A percentile compares a stretch with the other conserved stretches of the same genome.
These are phyloP conservation scores for Lathronympha strigana DNA, from an alignment of 2,888 invertebrate species.

Conservation along the genomic window DNA sequence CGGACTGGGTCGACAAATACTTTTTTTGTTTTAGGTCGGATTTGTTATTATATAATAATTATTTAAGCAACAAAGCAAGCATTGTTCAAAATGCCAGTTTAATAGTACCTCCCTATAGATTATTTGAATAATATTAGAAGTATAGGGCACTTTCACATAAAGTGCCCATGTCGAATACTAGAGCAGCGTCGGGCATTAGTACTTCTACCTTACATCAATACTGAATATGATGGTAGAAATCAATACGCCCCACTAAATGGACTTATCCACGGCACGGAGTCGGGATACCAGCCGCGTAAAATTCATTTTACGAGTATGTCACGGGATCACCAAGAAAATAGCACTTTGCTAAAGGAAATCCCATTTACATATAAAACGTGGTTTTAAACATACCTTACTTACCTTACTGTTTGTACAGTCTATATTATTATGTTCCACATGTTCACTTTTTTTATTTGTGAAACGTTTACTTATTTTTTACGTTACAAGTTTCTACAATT, in stretches of 20 bases:
- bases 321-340: conserved; percentile 64
- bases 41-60: too few relatives aligned
- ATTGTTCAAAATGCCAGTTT: too few relatives aligned
- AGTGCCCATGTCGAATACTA: too few relatives aligned
- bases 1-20: too few relatives aligned
- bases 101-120: not conserved
- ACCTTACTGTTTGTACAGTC: conserved; percentile 38
- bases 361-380: conserved; percentile 67
- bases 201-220: too few relatives aligned
- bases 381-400: conserved; percentile 40
- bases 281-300: conserved; percentile 57
- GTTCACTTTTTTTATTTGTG: conserved; percentile 27
- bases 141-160: too few relatives aligned
- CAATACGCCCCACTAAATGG: conserved; percentile 35
- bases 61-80: too few relatives aligned
- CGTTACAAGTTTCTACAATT: too few relatives aligned
- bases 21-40: too few relatives aligned
- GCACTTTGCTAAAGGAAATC: conserved; percentile 67
- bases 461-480: conserved; percentile 20
- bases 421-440: conserved; percentile 25
- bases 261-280: conserved; percentile 36
- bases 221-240: conserved; percentile 23
- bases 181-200: too few relatives aligned
- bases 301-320: conserved; percentile 67
- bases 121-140: too few relatives aligned